Base-by-base conservation (phyloP, 2,113 vertebrate genomes). In the Plecturocebus donacophilus region DNA sequence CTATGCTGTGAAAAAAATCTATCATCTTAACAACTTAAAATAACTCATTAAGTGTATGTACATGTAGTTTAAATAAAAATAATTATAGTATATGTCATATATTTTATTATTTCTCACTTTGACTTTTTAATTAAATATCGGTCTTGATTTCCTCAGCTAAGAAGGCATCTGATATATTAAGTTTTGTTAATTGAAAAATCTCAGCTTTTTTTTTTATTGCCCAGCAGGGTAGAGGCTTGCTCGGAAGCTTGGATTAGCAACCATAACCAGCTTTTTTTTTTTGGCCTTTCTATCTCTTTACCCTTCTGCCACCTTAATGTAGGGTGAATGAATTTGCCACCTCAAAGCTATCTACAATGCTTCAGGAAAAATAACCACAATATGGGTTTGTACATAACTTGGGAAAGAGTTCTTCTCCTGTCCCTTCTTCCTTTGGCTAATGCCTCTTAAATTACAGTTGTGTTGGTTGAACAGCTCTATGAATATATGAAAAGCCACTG, bases 81-180 rank as follows among this genome's bases (percentile, higher is more conserved):
- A 40, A 89, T 77, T 35, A 32, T 52, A 52, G 21, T 38, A 76
- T 30, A n/a, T 52, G 68, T 83, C 54, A 10, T n/a, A 88, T 64
- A 64, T 86, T 76, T 86, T 61, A 38, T 86, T 20, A n/a, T 79
- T 87, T 8, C 32, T 86, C 16, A 52, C 79, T 75, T 96, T 81
- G 49, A 87, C 42, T 90, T 96, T 90, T 56, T 90, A 87, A 66
- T 77, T 35, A 96, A 84, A 27, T 52, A 42, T 66, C 5, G 83
- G 16, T 73, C 25, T 92, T 79, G n/a, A 87, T 56, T 82, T 68
- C 1, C 49, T 77, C n/a, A 73, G 32, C 38, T 84, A 68, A 45
- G 38, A 87, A 73, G 10, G 9, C 35, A 71, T 82, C 16, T 32
- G 32, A n/a, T 42, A 23, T 47, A 85, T 58, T 94, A 87, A 25